Evolutionary conservation across 2,113 vertebrate genomes (phyloP).

Genomic region (Cynocephalus volans): DNA sequence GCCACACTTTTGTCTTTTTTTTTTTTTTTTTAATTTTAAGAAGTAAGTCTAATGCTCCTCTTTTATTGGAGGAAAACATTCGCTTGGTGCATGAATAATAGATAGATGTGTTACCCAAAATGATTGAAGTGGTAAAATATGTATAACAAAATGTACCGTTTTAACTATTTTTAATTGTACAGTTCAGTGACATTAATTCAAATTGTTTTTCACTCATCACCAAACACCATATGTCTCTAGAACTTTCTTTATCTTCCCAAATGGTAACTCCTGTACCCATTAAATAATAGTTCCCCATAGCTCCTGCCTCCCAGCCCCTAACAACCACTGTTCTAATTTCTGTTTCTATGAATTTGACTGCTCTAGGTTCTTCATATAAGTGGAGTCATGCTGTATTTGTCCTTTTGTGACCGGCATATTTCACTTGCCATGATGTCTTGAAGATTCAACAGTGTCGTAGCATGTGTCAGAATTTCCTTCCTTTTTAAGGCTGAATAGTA

Average conservation of each 20-base stretch:
- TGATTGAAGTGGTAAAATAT: background rate
- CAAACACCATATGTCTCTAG: too few relatives aligned
- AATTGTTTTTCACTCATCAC: too few relatives aligned
- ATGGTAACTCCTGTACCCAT: background rate
- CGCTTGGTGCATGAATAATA: background rate
- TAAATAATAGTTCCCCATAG: background rate
- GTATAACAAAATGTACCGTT: too few relatives aligned
- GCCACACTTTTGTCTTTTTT: too few relatives aligned
- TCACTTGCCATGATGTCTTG: background rate
- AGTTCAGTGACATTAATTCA: too few relatives aligned
- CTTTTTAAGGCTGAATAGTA: background rate
- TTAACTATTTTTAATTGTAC: too few relatives aligned
- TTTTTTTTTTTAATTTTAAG: background rate
- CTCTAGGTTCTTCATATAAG: background rate
- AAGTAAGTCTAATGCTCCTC: background rate
- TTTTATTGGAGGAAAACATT: background rate
- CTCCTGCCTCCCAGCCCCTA: too few relatives aligned
- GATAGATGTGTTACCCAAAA: background rate
- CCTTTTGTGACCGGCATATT: background rate
- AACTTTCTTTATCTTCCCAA: too few relatives aligned
- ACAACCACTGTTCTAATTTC: background rate
- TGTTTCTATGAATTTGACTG: background rate
- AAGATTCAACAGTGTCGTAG: background rate
- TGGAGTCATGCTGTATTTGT: background rate
- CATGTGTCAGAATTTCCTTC: background rate